Conservation (phyloP, 2,113 vertebrate genomes). For the Circaetus cinerascens region DNA sequence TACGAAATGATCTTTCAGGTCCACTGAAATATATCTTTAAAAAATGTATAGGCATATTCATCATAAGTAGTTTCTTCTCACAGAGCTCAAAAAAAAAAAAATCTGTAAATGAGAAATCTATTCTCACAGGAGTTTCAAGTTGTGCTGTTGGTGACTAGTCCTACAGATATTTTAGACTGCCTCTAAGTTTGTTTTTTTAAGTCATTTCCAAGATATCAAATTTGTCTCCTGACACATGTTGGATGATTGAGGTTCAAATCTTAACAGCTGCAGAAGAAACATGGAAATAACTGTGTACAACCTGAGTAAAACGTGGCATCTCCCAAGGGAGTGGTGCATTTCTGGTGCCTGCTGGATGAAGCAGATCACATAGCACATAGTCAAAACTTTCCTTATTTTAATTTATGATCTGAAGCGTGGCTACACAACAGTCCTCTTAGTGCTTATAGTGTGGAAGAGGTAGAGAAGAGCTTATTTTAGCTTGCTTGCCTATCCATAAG, state of each 20-base stretch:
- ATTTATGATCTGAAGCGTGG: not conserved
- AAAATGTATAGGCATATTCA: not conserved
- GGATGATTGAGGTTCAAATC: not conserved
- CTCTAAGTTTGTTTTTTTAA: not conserved
- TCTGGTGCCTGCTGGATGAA: not conserved
- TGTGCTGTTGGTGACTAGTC: not conserved
- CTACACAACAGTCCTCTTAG: not conserved
- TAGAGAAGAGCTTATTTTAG: not conserved
- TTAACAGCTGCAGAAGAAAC: not conserved
- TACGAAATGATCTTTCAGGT: not conserved
- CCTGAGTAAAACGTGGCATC: not conserved
- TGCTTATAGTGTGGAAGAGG: not conserved
- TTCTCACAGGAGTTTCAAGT: not conserved
- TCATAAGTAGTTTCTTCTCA: not conserved
- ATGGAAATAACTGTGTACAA: not conserved
- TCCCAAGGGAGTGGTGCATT: not conserved
- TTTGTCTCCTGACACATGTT: not conserved
- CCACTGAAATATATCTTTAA: not conserved
- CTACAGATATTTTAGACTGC: not conserved
- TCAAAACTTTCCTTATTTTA: not conserved
- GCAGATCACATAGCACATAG: not conserved
- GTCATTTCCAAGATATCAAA: not conserved
- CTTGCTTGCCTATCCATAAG: not conserved
- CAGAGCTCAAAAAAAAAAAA: not conserved
- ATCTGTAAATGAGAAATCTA: not conserved